Percentiles rank a stretch among this genome's conserved stretches.
These are phyloP conservation scores for Callitettix versicolor DNA, from an alignment of 1,140 invertebrate species.

Conservation along the genomic window DNA sequence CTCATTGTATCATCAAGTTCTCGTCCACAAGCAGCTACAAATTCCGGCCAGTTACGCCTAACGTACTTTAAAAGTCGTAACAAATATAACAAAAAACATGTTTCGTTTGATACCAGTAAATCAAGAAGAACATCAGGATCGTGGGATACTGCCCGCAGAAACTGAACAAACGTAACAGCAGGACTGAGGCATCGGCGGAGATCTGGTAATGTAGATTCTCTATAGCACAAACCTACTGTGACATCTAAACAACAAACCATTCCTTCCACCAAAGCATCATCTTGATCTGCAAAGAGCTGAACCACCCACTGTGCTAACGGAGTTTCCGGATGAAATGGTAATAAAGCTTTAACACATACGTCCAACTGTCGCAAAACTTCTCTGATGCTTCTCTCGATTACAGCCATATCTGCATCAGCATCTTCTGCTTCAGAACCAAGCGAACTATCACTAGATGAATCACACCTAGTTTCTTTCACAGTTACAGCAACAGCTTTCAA, in stretches of 20 bases:
- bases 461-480: constrained; percentile 76
- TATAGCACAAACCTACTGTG: constrained; percentile 68
- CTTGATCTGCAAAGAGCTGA: constrained; percentile 79
- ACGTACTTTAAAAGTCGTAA: constrained; percentile 78
- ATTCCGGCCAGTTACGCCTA: constrained; percentile 70
- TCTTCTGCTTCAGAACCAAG: constrained; percentile 71
- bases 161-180: constrained; percentile 70
- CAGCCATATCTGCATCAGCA: constrained; percentile 78
- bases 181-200: constrained; percentile 70
- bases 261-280: constrained; percentile 82
- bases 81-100: constrained; percentile 79
- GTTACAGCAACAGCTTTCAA: constrained; percentile 81
- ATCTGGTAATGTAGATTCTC: constrained; percentile 61
- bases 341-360: constrained; percentile 63
- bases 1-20: constrained; percentile 74
- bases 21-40: constrained; percentile 62
- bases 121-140: constrained; percentile 75
- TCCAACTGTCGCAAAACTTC: constrained; percentile 70
- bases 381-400: constrained; percentile 72
- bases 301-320: constrained; percentile 79
- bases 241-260: constrained; percentile 86
- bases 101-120: constrained; percentile 82
- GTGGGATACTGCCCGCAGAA: constrained; percentile 69
- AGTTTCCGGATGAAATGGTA: constrained; percentile 79
- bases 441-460: constrained; percentile 59